Conservation (phyloP, 2,797 vertebrate species). For the Lithobates pipiens region DNA sequence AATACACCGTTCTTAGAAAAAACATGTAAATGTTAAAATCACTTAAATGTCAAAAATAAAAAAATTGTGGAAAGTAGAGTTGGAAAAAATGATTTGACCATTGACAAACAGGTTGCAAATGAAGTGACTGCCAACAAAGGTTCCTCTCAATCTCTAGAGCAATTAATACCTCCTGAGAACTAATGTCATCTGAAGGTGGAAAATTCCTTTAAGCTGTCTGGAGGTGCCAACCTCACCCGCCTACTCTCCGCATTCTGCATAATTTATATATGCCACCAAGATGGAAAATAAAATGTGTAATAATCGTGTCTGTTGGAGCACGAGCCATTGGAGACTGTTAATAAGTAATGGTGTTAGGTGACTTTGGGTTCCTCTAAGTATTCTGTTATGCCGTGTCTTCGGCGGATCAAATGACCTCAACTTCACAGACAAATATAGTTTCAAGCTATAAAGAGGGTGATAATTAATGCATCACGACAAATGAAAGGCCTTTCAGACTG, state of each 20-base stretch:
- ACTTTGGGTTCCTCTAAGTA: conserved; percentile 35
- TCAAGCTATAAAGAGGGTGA: conserved; percentile 36
- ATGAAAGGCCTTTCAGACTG: conserved; percentile 32
- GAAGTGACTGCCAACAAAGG: too few relatives aligned
- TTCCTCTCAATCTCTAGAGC: too few relatives aligned
- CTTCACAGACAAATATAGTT: conserved; percentile 46
- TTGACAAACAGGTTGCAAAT: too few relatives aligned
- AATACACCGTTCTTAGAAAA: too few relatives aligned
- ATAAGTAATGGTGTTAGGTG: conserved; percentile 54
- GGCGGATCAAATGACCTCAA: conserved; percentile 38
- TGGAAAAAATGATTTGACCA: too few relatives aligned
- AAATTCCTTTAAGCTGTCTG: neutral
- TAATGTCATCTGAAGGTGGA: neutral
- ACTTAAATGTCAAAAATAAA: too few relatives aligned
- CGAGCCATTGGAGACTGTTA: conserved; percentile 43
- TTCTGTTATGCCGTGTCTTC: conserved; percentile 45
- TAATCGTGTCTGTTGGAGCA: conserved; percentile 29
- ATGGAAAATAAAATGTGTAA: conserved; percentile 56
- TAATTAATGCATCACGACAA: conserved; percentile 43
- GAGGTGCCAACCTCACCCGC: conserved; percentile 7
- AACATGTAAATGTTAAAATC: too few relatives aligned
- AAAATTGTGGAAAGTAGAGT: too few relatives aligned
- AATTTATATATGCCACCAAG: conserved; percentile 49
- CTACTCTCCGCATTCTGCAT: conserved; percentile 35
- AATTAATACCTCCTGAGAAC: neutral